Base-by-base conservation (phyloP, 2,113 vertebrate genomes). In the Piprites chloris region DNA sequence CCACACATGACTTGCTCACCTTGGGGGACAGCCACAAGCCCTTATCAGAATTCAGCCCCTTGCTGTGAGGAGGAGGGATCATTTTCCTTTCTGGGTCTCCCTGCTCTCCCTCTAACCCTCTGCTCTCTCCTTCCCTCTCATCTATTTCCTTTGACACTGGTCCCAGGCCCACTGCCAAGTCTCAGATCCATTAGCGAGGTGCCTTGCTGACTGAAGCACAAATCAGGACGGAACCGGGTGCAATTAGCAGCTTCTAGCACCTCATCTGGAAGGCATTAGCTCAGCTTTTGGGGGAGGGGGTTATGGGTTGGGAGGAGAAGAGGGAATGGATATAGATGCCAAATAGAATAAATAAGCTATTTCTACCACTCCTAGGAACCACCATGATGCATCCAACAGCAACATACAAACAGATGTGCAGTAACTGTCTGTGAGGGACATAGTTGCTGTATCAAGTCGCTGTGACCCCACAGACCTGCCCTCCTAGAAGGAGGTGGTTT, bases 211-310 rank as follows among this genome's bases (percentile, higher is more conserved):
- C 98, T 98, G 98, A 98, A 97, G 97, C 97, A 98, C 97, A 98
- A 98, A 98, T 98, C 98, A 97, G 94, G 97, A 97, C 12, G 23
- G 98, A 98, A 98, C 98, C 96, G 94, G 93, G 97, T 77, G 95
- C 97, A 98, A 98, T 98, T 98, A 98, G 96, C 98, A 98, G 96
- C 97, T 97, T 98, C 98, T 98, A 95, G 86, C 98, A 98, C 98
- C 97, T 98, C 98, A 98, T 98, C 98, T 98, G 98, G 98, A 98
- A 98, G 96, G 94, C 97, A 98, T 98, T 98, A 98, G 89, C 93
- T 93, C 92, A 93, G 71, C 30, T 95, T 96, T 95, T 96, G 96
- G 76, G 94, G 93, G 90, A 90, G 73, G 96, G 90, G 59, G 68
- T 80, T 92, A 93, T 61, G 96, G 37, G 41, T 47, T 83, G 67